A percentile compares a stretch with the other conserved stretches of the same genome.
Conservation (phyloP, 2,888 invertebrate species). For the Cataglyphis rosenhaueri region DNA sequence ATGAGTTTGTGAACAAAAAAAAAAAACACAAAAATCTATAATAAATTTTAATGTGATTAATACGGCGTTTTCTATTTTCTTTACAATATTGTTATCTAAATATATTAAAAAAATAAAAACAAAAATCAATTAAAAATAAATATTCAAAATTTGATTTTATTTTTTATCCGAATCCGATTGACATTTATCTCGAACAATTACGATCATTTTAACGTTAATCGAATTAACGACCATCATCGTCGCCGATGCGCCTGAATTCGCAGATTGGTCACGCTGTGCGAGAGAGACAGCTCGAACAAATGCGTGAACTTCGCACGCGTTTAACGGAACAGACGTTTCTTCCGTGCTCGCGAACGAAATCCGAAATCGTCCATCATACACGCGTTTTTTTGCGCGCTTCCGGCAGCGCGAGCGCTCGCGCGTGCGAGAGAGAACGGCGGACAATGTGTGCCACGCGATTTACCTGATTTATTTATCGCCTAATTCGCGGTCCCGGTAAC, state of each 20-base stretch:
- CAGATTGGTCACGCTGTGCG: slow-evolving; percentile 9
- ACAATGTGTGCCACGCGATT: neutral
- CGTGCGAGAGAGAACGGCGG: neutral
- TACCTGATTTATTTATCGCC: slow-evolving; percentile 34
- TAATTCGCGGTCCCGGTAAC: slow-evolving; percentile 5
- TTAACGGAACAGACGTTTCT: slow-evolving; percentile 44
- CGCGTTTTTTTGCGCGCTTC: slow-evolving; percentile 18
- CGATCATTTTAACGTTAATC: neutral
- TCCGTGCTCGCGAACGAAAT: slow-evolving; percentile 25
- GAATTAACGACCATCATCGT: neutral
- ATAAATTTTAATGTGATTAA: neutral
- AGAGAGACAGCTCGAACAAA: neutral
- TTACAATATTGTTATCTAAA: neutral
- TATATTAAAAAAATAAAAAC: neutral
- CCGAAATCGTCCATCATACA: slow-evolving; percentile 39
- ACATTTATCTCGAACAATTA: neutral
- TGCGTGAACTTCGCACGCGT: slow-evolving; percentile 11
- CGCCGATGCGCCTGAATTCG: neutral
- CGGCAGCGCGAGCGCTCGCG: slow-evolving; percentile 17
- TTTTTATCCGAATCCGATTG: neutral
- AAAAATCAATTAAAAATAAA: neutral
- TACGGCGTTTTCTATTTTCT: neutral
- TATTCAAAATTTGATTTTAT: neutral
- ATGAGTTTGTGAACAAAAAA: neutral
- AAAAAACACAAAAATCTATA: neutral